Evolutionary conservation across 2,888 invertebrate genomes (phyloP), one percentile per base, ranked within the genome.

Genomic region (Baccha elongata): DNA sequence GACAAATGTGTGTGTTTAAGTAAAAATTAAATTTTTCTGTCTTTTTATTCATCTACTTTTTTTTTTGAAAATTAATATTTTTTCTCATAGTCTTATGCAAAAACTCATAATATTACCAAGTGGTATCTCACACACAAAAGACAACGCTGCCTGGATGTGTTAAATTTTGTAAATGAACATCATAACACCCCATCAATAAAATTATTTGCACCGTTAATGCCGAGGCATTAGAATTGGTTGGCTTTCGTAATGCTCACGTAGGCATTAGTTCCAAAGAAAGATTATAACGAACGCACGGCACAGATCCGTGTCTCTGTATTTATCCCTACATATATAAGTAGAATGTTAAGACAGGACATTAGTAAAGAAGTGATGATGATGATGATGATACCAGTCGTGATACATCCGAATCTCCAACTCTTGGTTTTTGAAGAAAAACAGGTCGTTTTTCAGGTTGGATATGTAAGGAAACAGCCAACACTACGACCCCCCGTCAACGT

Each of bases 181-280:
- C 72, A 72, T 83, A 76, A 83, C 83, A 83, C 83, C 76, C 72
- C 83, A 83, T 83, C 83, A 83, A 83, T 83, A 83, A 83, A 78
- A 83, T 78, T 81, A 81, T 81, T 71, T 71, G 81, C 81, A 81
- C 71, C 81, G 81, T 76, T 81, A 81, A 71, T 81, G 75, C 80
- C 50, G 75, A 75, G 58, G 74, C 80, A 64, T 80, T 75, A 80
- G 74, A 60, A 80, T 80, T 80, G 74, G 80, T 75, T 64, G 37
- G 69, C 55, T 64, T 65, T 71, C 53, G 71, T 76, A 71, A 76
- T 81, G 81, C 46, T 60, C 79, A 79, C 73, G 73, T 79, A 79
- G 67, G 48, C 73, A 79, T 79, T 67, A 55, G 62, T 73, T 68
- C 23, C 60, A 40, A 62, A 62, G 76, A 81, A 67, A 62, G 60